Evolutionary conservation across 2,113 vertebrate genomes (phyloP), one percentile per base, ranked within the genome.

Genomic region (Notothenia rossii): DNA sequence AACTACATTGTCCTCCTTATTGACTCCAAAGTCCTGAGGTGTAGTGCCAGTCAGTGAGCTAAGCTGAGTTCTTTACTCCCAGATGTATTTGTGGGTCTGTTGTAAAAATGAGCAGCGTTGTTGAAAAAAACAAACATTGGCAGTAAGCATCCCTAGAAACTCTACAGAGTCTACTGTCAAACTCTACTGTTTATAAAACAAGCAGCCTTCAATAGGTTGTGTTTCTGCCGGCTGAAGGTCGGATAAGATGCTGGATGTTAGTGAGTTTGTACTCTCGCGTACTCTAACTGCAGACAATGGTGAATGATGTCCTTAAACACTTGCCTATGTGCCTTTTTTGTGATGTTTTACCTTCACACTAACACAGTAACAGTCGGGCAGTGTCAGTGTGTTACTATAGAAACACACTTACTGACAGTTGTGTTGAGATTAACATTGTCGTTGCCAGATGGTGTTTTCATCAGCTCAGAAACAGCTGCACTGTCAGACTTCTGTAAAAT

Each of bases 401-500:
- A 40, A 40, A 40, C 36, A 40, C 36, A 40, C 36, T 7, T 40
- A 40, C 7, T 40, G 36, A 40, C 36, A 40, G 36, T 40, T 40
- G 36, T 40, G 36, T 40, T 40, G 36, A 40, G 36, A 40, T 40
- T 40, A 40, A 40, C 25, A 64, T 40, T 50, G 20, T 65, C 56
- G 11, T 46, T 67, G 60, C 59, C 76, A 81, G 85, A 84, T 86
- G 83, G 69, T 82, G 64, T 89, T 80, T 83, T 72, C 46, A 72
- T 71, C 66, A 68, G 48, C 48, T 61, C 51, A 71, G 73, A 78
- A 82, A 81, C 83, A 72, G 86, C 87, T 77, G 86, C 86, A 22
- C 68, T 54, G 59, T 75, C 61, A 20, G 85, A 63, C 73, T 80
- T 55, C 36, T 66, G 20, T 69, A 40, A 82, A 86, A 68, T 64